Evolutionary conservation across 2,888 invertebrate genomes (phyloP), one percentile per base, ranked within the genome.

Genomic region (Papilio gigon): DNA sequence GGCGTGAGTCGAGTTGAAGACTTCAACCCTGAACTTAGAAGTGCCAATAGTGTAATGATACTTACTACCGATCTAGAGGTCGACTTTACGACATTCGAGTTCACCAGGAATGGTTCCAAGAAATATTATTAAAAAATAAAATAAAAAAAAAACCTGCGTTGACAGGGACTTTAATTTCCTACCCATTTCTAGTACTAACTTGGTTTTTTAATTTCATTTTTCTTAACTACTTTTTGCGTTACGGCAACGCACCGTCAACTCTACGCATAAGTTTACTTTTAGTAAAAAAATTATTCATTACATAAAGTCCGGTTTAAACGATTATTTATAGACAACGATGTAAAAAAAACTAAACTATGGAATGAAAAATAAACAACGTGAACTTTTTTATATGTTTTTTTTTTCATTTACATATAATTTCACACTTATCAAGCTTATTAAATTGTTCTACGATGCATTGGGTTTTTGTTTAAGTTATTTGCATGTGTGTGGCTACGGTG

Each of bases 281-380:
- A 17, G 35, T 44, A 6, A 60, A 47, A 27, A 61, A 67, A 27
- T n/a, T 53, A 37, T 53, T 40, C 20, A 37, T 61, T 37, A 50
- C 20, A 17, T 25, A 47, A 33, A 42, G 61, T 35, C 33, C 22
- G 12, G 56, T 67, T 42, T 37, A 66, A 56, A 42, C 33, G 2
- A 27, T 8, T 58, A 59, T 59, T 68, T 64, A 50, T 58, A 64
- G 47, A 68, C 47, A 64, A 40, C 37, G 59, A 37, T 64, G 42
- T 12, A 42, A 64, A 59, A 69, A 58, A 17, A 65, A 69, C 42
- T 50, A 42, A 69, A 68, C 61, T 65, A 69, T n/a, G 5, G 22
- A 56, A 27, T 50, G 40, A 42, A 53, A 50, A 12, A 61, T 56
- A 68, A 44, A 59, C 20, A 64, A 65, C 60, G 64, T 25, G 42